A percentile compares a stretch with the other conserved stretches of the same genome.
phyloP scores from a whole-genome alignment of 2,888 invertebrate genomes.

The Pachliopta kotzebuea region DNA sequence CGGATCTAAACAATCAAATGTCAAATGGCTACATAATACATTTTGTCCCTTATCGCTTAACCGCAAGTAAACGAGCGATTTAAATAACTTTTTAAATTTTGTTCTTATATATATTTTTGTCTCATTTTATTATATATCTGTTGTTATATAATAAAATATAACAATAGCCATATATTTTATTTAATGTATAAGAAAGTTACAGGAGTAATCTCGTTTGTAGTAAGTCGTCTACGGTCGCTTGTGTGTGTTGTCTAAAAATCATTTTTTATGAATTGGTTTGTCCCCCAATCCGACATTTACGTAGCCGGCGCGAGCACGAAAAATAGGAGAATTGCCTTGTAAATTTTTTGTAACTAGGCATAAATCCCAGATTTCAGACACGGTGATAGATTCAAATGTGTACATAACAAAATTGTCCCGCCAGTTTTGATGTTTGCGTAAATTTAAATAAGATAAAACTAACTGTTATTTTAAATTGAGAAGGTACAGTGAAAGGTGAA shows the following conservation, averaged over 20 bases:
- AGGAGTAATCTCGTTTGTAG: not conserved
- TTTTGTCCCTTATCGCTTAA: not conserved
- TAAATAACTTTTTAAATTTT: not conserved
- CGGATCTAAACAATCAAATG: not conserved
- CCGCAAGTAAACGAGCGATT: not conserved
- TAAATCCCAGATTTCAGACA: no score
- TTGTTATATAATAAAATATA: no score
- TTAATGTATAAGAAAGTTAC: not conserved
- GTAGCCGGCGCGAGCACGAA: not conserved
- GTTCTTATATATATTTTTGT: no score
- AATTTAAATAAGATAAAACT: no score
- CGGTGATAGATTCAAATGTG: no score
- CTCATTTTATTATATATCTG: no score
- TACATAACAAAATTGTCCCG: no score
- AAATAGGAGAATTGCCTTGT: not conserved
- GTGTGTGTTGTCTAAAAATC: not conserved
- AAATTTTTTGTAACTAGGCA: no score
- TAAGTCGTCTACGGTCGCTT: not conserved
- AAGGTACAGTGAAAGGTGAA: not conserved
- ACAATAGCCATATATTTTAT: no score
- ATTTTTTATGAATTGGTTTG: conserved; percentile 1
- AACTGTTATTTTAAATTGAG: no score
- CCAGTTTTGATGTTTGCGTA: no score
- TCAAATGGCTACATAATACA: conserved; percentile 1
- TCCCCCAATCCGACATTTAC: not conserved